phyloP scores from a whole-genome alignment of 2,113 vertebrate species.

The Rhineura floridana region DNA sequence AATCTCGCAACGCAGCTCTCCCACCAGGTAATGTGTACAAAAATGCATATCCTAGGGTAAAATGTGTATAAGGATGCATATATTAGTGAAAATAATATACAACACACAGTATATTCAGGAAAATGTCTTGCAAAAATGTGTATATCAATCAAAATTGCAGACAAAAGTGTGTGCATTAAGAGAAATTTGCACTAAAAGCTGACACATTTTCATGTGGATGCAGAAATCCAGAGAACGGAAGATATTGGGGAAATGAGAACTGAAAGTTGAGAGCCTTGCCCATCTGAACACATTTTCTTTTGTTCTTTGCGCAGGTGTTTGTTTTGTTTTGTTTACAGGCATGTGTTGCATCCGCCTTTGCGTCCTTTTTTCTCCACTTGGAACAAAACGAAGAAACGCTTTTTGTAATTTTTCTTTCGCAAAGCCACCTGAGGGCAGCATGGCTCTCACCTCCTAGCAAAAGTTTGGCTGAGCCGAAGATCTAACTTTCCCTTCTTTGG shows the following conservation, averaged over 20 bases:
- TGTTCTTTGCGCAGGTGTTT: neutral
- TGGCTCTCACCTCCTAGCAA: constrained; percentile 35
- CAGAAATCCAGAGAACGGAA: too few species aligned
- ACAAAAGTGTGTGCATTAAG: too few species aligned
- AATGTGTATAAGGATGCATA: too few species aligned
- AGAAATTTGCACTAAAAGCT: too few species aligned
- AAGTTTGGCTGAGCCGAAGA: constrained; percentile 20
- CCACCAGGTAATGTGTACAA: too few species aligned
- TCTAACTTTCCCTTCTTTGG: constrained; percentile 33
- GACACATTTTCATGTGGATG: neutral
- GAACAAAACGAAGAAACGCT: neutral
- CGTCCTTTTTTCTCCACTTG: neutral
- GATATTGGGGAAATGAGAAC: too few species aligned
- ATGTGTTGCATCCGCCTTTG: neutral
- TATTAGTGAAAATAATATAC: too few species aligned
- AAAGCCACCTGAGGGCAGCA: constrained; percentile 65
- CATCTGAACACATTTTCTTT: neutral
- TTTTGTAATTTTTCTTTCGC: neutral
- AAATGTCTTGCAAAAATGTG: too few species aligned
- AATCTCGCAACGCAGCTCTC: neutral
- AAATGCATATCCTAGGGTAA: too few species aligned
- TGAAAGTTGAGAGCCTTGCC: too few species aligned
- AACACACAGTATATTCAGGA: too few species aligned
- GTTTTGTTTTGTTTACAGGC: neutral
- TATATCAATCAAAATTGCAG: too few species aligned